A percentile compares a stretch with the other conserved stretches of the same genome.
These are phyloP conservation scores for Trinorchestia longiramus DNA, from an alignment of 1,140 invertebrate species.

Conservation along the genomic window DNA sequence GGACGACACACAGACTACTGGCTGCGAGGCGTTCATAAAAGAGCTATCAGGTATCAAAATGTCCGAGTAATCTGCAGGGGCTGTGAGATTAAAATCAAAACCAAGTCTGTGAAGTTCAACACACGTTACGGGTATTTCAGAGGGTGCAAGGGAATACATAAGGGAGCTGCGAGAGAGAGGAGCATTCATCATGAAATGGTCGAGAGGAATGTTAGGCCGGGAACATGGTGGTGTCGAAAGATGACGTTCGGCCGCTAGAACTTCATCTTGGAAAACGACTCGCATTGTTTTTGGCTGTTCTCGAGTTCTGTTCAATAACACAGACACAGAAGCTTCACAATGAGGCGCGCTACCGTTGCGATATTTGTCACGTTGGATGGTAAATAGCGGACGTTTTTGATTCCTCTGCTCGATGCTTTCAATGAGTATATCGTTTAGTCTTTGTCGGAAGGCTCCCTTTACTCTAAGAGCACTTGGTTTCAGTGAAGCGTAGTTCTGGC, in stretches of 20 bases:
- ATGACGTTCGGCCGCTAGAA: background rate
- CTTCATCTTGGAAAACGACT: conserved; percentile 32
- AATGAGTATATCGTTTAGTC: conserved; percentile 30
- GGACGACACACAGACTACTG: background rate
- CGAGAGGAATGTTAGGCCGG: background rate
- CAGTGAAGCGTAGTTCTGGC: background rate
- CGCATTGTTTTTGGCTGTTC: conserved; percentile 26
- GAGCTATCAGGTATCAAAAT: background rate
- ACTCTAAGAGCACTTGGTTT: conserved; percentile 25
- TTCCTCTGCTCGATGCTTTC: conserved; percentile 33
- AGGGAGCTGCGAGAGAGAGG: background rate
- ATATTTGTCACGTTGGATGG: conserved; percentile 16
- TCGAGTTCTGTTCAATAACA: background rate
- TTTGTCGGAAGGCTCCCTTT: conserved; percentile 42
- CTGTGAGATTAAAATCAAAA: background rate
- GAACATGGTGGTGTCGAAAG: background rate
- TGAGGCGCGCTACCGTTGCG: background rate
- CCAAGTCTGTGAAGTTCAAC: background rate
- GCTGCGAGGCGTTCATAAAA: background rate
- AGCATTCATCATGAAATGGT: background rate
- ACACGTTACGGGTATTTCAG: background rate
- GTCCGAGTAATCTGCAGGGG: background rate
- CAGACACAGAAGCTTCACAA: background rate
- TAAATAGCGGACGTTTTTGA: conserved; percentile 9
- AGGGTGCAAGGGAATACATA: background rate